These are phyloP conservation scores for Phylloscopus collybita DNA, from an alignment of 2,797 vertebrate species.

Conservation along the genomic window DNA sequence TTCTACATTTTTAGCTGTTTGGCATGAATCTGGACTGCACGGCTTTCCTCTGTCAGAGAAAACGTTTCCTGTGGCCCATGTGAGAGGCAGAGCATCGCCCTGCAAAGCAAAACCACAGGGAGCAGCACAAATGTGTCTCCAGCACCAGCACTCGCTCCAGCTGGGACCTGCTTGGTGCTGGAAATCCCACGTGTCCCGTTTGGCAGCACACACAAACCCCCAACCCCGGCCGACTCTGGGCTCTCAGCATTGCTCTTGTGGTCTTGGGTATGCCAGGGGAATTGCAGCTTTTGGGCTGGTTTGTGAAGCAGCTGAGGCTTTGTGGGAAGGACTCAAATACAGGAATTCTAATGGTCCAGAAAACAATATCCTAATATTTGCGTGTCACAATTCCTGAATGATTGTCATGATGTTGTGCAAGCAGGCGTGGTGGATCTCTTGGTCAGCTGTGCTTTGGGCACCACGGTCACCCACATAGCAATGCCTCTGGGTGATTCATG, in stretches of 20 bases:
- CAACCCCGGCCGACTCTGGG: background rate
- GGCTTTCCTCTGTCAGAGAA: background rate
- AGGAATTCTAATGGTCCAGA: background rate
- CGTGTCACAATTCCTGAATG: rapidly evolving
- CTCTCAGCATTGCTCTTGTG: rapidly evolving
- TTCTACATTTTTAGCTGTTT: background rate
- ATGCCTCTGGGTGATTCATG: background rate
- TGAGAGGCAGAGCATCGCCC: background rate
- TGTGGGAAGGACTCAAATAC: background rate
- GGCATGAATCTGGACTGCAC: background rate
- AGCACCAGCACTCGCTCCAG: background rate
- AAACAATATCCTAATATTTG: background rate
- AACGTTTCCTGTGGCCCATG: background rate
- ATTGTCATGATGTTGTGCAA: background rate
- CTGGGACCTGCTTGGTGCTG: background rate
- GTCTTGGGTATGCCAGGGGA: background rate
- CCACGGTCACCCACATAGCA: rapidly evolving
- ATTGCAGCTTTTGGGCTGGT: background rate
- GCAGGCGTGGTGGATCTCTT: background rate
- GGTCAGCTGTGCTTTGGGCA: background rate
- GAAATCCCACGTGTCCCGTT: rapidly evolving
- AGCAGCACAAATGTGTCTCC: background rate
- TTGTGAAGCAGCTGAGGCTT: background rate
- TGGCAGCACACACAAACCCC: background rate
- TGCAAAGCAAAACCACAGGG: background rate